Base-by-base conservation (phyloP, 2,113 vertebrate genomes). In the Chaetodon trifascialis region DNA sequence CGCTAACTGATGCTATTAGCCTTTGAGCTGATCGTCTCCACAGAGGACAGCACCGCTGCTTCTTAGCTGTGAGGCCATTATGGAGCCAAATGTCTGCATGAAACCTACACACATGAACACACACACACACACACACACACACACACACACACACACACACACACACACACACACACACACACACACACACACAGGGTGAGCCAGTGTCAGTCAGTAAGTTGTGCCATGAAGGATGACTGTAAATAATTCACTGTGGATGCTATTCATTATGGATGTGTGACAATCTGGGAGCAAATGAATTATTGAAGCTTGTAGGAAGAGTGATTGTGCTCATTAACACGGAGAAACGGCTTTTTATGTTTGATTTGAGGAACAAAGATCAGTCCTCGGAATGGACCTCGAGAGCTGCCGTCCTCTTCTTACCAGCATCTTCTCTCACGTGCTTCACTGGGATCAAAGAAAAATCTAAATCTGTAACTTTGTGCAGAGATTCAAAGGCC, bases 251-350 rank as follows among this genome's bases (percentile, higher is more conserved):
- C 76, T 46, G 77, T 89, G 87, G 75, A 80, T 87, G 83, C 65
- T 79, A 82, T 93, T 86, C 83, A 91, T 94, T 89, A 92, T 92
- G 69, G 47, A 92, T 91, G 82, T 80, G 51, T 85, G 85, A 91
- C 67, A 62, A 85, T 90, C 85, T 86, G 86, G 62, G 56, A 66
- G 71, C 59, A 54, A 34, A 89, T 94, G 30, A 89, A 92, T 92
- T 80, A 92, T 90, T 88, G 58, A 94, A 49, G 49, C 82, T 67
- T 84, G 83, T 36, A 70, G 79, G 74, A 72, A 51, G 79, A 83
- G 70, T 60, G 78, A 85, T 90, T 73, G 80, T 81, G 88, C 86
- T 89, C 76, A 87, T 93, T 90, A 89, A 91, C 73, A 52, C 21
- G 16, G 56, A 72, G 78, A 80, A 86, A 80, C 69, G 76, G 17